phyloP scores from a whole-genome alignment of 2,113 vertebrate genomes.

The Empidonax alnorum region DNA sequence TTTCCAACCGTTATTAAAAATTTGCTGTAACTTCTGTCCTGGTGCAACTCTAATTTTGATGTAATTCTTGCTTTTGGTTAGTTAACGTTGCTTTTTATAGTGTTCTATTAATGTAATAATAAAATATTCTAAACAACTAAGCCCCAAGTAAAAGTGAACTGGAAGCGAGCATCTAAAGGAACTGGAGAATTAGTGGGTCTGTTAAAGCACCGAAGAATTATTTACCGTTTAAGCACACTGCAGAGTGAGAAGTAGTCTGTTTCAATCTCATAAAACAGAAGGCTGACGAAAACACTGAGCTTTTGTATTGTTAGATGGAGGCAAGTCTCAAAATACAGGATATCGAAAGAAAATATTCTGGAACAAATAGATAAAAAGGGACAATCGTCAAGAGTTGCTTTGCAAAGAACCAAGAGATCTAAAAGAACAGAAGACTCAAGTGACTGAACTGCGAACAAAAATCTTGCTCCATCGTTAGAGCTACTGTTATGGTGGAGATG shows the following conservation, averaged over 20 bases:
- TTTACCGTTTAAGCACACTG: not conserved
- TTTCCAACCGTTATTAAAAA: constrained; percentile 55
- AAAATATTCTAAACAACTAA: constrained; percentile 8
- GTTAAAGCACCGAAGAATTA: not conserved
- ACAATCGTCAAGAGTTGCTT: not conserved
- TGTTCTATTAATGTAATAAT: constrained; percentile 9
- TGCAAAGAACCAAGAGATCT: constrained; percentile 6
- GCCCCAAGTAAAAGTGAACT: not conserved
- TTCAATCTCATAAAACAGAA: not conserved
- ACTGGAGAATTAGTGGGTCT: not conserved
- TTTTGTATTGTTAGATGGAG: not conserved
- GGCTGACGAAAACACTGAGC: not conserved
- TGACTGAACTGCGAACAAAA: constrained; percentile 11
- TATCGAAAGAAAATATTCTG: constrained; percentile 11
- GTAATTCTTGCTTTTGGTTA: constrained; percentile 12
- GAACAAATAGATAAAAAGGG: constrained; percentile 33
- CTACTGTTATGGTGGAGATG: not conserved
- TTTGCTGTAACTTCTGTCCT: not conserved
- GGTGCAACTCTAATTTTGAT: constrained; percentile 14
- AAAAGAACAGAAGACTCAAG: constrained; percentile 36
- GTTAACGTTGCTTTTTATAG: not conserved
- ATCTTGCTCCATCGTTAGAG: not conserved
- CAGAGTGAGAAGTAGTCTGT: constrained; percentile 3
- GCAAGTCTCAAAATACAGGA: not conserved
- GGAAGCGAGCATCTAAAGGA: not conserved